These are phyloP conservation scores for Pitta sordida DNA, from an alignment of 2,113 vertebrate species.

Conservation along the genomic window DNA sequence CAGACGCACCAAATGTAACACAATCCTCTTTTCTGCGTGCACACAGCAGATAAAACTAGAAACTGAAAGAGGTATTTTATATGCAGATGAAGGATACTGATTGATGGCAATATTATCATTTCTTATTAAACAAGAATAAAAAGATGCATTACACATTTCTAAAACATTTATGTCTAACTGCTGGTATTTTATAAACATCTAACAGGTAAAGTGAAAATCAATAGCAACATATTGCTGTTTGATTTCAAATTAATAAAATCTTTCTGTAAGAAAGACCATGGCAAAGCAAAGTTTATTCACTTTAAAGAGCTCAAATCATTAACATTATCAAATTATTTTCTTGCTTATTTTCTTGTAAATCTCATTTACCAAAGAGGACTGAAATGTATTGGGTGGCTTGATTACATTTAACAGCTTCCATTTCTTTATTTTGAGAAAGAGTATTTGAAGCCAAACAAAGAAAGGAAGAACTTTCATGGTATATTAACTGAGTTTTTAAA, in stretches of 20 bases:
- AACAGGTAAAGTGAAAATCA: neutral
- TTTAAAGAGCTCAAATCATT: neutral
- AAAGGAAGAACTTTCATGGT: neutral
- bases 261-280: neutral
- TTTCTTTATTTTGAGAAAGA: neutral
- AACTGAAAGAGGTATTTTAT: neutral
- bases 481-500: neutral
- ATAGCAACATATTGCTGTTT: neutral
- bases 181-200: neutral
- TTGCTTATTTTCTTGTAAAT: neutral
- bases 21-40: neutral
- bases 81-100: neutral
- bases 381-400: neutral
- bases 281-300: neutral
- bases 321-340: neutral
- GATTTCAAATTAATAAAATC: neutral
- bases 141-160: neutral
- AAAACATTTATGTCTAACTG: neutral
- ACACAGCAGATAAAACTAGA: neutral
- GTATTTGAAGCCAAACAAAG: neutral
- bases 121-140: neutral
- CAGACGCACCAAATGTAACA: neutral
- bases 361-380: neutral
- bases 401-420: neutral
- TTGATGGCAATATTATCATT: neutral